Base-by-base conservation (phyloP, 2,888 invertebrate genomes). In the Craniophora ligustri region DNA sequence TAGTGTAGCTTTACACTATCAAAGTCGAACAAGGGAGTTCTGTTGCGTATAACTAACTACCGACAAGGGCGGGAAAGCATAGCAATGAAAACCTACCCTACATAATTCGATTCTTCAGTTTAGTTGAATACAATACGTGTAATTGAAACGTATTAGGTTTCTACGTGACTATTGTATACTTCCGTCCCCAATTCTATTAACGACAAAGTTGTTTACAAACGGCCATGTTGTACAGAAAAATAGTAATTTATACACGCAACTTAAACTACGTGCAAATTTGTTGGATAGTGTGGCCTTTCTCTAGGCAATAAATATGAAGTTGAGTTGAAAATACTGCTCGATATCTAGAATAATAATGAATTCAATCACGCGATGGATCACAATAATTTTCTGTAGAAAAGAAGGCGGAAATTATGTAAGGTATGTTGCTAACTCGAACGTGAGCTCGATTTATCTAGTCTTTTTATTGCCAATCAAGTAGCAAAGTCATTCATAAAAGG, bases 121-220 rank as follows among this genome's bases (percentile, higher is more conserved):
- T 68, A 60, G 75, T 68, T 81, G 79, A 83, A 86, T 86, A 82
- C 79, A 79, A 82, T 83, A 82, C 85, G 84, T 86, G 87, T 86
- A 86, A 75, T 84, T 78, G 84, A 85, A 86, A 86, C 85, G 81
- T 82, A 82, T 84, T 81, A 79, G 79, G 78, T 82, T 84, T 75
- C 82, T 80, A 87, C 88, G 89, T 88, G 88, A 82, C 88, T 81
- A 87, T 91, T 89, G 89, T 84, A 82, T 85, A 85, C 81, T 86
- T 84, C 79, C 75, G 80, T 81, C 81, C 83, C 79, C 81, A 82
- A 87, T 87, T 86, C 84, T 82, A 84, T 84, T 81, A 85, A 81
- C 82, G 82, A 82, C 81, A 78, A 79, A 79, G 86, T 87, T 78
- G 78, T 81, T 81, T 79, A 79, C 79, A 80, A 70, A 84, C 68